These are phyloP conservation scores for Taenioides sp. DNA, from an alignment of 2,797 vertebrate genomes.

Conservation along the genomic window DNA sequence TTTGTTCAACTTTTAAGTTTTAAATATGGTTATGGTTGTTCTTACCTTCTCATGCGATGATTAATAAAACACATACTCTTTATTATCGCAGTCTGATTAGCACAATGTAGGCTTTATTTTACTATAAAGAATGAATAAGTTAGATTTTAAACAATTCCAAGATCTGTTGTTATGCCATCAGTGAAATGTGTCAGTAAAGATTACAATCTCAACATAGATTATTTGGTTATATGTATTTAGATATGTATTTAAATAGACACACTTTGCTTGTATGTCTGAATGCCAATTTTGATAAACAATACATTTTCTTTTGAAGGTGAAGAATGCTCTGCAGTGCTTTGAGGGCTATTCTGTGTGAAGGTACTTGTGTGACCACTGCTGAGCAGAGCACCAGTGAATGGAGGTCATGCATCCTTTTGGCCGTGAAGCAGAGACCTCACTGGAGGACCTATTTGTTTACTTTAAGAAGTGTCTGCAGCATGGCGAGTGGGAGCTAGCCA, in stretches of 20 bases:
- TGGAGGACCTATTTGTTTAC: slow-evolving; percentile 83
- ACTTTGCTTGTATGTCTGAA: neutral
- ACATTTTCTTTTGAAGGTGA: slow-evolving; percentile 40
- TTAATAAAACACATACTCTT: no score
- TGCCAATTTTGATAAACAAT: neutral
- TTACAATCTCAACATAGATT: neutral
- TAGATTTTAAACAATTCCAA: neutral
- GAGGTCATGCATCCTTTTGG: slow-evolving; percentile 83
- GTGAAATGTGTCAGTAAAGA: neutral
- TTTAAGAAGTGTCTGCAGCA: slow-evolving; percentile 84
- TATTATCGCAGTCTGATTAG: neutral
- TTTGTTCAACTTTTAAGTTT: neutral
- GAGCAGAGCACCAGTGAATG: slow-evolving; percentile 17
- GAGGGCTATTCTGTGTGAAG: slow-evolving; percentile 20
- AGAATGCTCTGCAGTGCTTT: slow-evolving; percentile 7
- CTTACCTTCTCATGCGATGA: neutral
- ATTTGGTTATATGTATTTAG: neutral
- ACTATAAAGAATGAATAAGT: neutral
- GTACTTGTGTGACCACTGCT: slow-evolving; percentile 30
- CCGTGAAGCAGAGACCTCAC: slow-evolving; percentile 82
- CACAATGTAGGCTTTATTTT: neutral
- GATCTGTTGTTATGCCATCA: neutral
- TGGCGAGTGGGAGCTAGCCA: slow-evolving; percentile 90
- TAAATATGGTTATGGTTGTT: neutral
- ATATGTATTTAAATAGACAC: neutral